Base-by-base conservation (phyloP, 2,888 invertebrate genomes). In the Eledona agricola region DNA sequence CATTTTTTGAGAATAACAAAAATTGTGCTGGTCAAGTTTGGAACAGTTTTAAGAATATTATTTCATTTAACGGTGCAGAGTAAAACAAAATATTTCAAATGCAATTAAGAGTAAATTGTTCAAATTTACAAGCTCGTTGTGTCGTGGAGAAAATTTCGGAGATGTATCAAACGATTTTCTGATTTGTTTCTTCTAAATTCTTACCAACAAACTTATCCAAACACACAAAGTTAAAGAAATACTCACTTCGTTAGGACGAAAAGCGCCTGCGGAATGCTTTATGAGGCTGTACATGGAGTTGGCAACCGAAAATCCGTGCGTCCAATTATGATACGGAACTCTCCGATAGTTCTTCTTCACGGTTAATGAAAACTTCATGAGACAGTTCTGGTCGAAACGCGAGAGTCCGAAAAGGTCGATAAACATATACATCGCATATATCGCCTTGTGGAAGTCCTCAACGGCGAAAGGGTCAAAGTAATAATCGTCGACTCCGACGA, bases 311-410 rank as follows among this genome's bases (percentile, higher is more conserved):
- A 92, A 93, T 0, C 90, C 93, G 69, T 93, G 93, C 12, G 87
- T 87, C 85, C 92, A 93, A 72, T 93, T 93, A 72, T 93, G 93
- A 70, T 93, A 93, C 0, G 91, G 89, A 0, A 92, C 90, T 15
- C 84, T 78, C 4, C 93, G 79, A 71, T 93, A 93, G 76, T 93
- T 93, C 73, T 91, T 93, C 69, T 86, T 83, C 1, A 93, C 91
- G 0, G 92, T 93, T 60, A 93, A 71, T 1, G 88, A 84, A 69
- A 93, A 93, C 43, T 86, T 79, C 15, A 86, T 80, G 40, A 92
- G 72, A 34, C 84, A 84, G 58, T 82, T 83, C 12, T 80, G 72
- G 63, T 92, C 89, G 72, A 89, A 90, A 23, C 83, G 78, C 0
- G 74, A 71, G 40, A 85, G 65, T 1, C 83, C 84, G 67, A 91